phyloP scores from a whole-genome alignment of 2,888 invertebrate species.

The Margaritifera margaritifera region DNA sequence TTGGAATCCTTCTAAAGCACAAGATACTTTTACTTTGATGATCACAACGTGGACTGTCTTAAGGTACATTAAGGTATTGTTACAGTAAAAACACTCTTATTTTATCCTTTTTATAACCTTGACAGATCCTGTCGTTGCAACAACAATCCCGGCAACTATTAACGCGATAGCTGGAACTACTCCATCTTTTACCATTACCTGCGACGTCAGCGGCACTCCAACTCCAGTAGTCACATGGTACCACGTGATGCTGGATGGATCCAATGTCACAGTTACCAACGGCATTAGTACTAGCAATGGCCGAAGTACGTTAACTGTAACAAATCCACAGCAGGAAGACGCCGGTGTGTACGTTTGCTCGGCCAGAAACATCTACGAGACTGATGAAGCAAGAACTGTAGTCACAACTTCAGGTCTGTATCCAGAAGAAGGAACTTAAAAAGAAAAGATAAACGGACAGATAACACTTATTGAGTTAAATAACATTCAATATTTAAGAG shows the following conservation, averaged over 20 bases:
- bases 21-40: no score
- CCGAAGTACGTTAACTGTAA: constrained; percentile 4
- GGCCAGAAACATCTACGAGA: constrained; percentile 28
- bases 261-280: constrained; percentile 16
- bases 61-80: no score
- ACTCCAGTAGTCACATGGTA: constrained; percentile 28
- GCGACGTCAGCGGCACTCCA: constrained; percentile 33
- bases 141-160: constrained; percentile 20
- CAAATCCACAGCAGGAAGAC: constrained; percentile 13
- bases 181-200: constrained; percentile 13
- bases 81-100: background rate
- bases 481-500: no score
- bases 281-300: constrained; percentile 3
- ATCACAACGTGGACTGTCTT: no score
- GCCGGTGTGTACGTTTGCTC: constrained; percentile 31
- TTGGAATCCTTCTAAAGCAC: no score
- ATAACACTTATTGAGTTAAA: no score
- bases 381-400: constrained; percentile 18
- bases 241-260: constrained; percentile 20
- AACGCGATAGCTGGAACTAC: constrained; percentile 14
- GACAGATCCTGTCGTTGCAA: constrained; percentile 30
- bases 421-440: background rate
- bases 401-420: constrained; percentile 24
- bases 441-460: background rate
- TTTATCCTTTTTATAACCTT: background rate